Conservation (phyloP, 2,113 vertebrate species). For the Bubo bubo region DNA sequence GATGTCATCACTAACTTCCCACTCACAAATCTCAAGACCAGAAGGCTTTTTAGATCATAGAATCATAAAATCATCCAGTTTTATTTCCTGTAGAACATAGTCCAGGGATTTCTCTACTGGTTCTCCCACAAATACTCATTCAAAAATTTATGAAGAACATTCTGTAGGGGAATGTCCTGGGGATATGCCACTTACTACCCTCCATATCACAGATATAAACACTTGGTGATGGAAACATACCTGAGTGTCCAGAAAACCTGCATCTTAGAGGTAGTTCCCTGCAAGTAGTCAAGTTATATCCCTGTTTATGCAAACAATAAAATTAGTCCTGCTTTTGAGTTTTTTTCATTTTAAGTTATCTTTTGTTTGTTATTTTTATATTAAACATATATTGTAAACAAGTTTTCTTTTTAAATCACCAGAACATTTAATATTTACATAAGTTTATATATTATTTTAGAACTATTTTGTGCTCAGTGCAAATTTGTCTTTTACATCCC, state of each 20-base stretch:
- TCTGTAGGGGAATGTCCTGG: neutral
- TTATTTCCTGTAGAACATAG: neutral
- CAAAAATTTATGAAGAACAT: neutral
- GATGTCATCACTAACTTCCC: neutral
- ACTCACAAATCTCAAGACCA: neutral
- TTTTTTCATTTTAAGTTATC: neutral
- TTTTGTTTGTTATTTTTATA: neutral
- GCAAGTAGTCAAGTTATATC: neutral
- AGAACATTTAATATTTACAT: neutral
- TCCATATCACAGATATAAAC: neutral
- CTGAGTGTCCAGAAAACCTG: neutral
- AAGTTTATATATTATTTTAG: neutral
- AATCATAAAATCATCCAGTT: neutral
- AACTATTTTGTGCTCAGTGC: neutral
- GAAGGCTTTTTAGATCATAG: neutral
- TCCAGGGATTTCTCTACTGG: neutral
- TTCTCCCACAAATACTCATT: neutral
- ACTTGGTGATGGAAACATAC: neutral
- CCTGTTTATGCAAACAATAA: neutral
- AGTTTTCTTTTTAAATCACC: neutral
- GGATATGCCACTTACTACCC: neutral
- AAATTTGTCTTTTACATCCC: neutral
- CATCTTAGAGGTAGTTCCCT: neutral
- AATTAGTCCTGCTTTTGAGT: neutral
- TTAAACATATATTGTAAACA: neutral